Conservation (phyloP, 2,888 invertebrate species). For the Frankliniella fusca region DNA sequence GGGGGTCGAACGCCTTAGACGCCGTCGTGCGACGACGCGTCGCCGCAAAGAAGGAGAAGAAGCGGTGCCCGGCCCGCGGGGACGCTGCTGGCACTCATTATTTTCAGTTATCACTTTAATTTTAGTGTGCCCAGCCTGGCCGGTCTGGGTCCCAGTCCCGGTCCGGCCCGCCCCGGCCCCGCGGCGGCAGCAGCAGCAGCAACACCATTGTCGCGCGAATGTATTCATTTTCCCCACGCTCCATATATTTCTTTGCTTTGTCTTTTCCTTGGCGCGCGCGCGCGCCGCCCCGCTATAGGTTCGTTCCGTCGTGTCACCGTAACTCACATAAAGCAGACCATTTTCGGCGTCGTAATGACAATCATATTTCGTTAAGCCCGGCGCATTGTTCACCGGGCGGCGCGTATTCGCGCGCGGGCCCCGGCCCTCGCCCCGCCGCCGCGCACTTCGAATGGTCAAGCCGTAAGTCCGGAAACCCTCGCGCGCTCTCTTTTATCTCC, state of each 20-base stretch:
- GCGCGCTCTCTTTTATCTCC: background rate
- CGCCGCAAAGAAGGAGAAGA: too few relatives aligned
- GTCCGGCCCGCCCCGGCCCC: too few relatives aligned
- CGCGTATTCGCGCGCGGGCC: background rate
- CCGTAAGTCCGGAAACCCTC: slow-evolving; percentile 6
- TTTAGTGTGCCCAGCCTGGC: background rate
- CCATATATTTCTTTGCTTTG: slow-evolving; percentile 10
- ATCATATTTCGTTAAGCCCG: slow-evolving; percentile 5
- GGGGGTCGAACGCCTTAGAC: too few relatives aligned
- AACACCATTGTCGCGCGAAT: slow-evolving; percentile 11
- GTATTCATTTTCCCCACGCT: slow-evolving; percentile 24
- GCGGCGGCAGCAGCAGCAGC: too few relatives aligned
- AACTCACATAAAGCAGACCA: slow-evolving; percentile 15
- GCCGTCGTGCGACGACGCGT: too few relatives aligned
- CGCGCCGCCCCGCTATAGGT: background rate
- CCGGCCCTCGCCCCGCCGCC: background rate
- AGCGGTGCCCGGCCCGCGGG: background rate
- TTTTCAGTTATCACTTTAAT: slow-evolving; percentile 25
- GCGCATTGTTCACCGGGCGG: background rate
- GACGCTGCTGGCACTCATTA: background rate
- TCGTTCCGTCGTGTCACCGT: background rate
- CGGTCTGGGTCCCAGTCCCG: too few relatives aligned
- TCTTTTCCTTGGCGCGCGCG: background rate
- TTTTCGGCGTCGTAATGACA: background rate
- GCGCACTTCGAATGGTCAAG: slow-evolving; percentile 5